phyloP scores from a whole-genome alignment of 2,113 vertebrate genomes.

The Tetrao urogallus region DNA sequence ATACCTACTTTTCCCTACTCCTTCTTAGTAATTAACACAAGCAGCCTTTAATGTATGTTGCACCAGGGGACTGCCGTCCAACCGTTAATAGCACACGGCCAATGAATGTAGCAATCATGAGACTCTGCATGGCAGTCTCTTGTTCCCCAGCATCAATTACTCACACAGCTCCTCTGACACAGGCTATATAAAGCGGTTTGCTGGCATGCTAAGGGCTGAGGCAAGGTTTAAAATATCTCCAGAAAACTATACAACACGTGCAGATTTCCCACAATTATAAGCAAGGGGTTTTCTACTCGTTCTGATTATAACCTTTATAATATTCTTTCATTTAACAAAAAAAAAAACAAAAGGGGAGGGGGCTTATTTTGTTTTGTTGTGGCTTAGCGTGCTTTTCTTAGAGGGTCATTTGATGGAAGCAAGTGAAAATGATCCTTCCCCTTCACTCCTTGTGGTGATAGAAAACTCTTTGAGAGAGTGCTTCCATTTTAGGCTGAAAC shows the following conservation, averaged over 20 bases:
- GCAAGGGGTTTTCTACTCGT: background rate
- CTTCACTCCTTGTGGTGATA: background rate
- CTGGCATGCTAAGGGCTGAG: background rate
- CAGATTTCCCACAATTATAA: background rate
- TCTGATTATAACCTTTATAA: background rate
- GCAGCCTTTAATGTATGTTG: background rate
- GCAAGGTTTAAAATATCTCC: constrained; percentile 17
- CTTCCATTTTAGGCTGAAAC: background rate
- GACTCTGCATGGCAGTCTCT: background rate
- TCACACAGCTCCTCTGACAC: background rate
- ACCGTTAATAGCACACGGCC: background rate
- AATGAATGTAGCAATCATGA: background rate
- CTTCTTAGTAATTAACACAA: constrained; percentile 11
- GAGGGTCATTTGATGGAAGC: background rate
- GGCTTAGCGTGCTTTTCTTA: background rate
- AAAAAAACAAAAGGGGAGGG: background rate
- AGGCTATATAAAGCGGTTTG: background rate
- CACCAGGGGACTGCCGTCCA: background rate
- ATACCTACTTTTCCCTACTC: background rate
- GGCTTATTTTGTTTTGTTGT: background rate
- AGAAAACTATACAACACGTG: background rate
- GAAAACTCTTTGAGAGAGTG: background rate
- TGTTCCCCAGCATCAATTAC: background rate
- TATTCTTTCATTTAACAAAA: background rate
- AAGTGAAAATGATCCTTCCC: background rate